phyloP scores from a whole-genome alignment of 2,113 vertebrate genomes.

The Myiagra hebetior region DNA sequence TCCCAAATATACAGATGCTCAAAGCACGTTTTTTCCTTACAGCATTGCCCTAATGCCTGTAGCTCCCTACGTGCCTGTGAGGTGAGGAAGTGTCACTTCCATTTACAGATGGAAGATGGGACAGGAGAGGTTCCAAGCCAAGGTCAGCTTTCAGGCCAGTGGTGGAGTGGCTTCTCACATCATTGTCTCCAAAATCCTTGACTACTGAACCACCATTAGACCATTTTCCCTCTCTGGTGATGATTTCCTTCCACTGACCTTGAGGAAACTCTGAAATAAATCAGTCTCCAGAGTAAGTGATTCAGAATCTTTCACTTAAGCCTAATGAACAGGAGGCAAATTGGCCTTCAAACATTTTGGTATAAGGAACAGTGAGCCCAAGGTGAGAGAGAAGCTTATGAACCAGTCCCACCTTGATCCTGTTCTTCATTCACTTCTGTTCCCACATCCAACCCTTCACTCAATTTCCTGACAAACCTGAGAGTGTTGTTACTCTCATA shows the following conservation, averaged over 20 bases:
- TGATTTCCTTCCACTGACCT: not conserved
- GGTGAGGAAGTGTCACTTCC: not conserved
- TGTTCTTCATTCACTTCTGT: not conserved
- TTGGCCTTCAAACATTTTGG: not conserved
- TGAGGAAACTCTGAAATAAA: not conserved
- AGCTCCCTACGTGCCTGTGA: rapidly evolving
- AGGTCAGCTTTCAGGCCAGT: not conserved
- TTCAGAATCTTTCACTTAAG: not conserved
- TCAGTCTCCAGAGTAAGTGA: not conserved
- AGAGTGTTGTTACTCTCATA: not conserved
- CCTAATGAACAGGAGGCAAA: not conserved
- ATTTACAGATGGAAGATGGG: not conserved
- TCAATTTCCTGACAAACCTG: not conserved
- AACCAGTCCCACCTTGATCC: not conserved
- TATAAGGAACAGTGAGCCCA: not conserved
- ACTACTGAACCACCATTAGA: not conserved
- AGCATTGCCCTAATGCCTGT: not conserved
- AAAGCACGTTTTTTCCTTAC: not conserved
- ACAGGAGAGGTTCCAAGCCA: not conserved
- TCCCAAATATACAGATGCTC: not conserved
- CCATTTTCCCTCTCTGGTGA: not conserved
- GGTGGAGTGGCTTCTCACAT: not conserved
- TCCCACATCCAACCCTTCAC: not conserved
- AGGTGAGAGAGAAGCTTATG: not conserved
- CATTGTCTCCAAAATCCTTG: not conserved